These are phyloP conservation scores for Lysandra bellargus DNA, from an alignment of 2,888 invertebrate genomes.

Conservation along the genomic window DNA sequence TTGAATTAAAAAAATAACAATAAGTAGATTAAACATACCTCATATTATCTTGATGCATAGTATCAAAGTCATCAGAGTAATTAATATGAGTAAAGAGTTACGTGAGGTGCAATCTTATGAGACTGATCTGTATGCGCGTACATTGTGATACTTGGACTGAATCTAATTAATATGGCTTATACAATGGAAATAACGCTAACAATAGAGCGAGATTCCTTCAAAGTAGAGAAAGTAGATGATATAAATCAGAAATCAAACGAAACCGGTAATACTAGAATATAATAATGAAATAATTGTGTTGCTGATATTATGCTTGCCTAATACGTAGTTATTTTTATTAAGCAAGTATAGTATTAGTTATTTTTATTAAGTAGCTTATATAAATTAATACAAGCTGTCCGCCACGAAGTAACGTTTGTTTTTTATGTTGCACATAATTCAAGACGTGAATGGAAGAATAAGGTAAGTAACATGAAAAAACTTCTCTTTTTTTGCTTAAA, in stretches of 20 bases:
- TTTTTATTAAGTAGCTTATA: neutral
- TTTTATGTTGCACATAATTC: neutral
- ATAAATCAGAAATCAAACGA: constrained; percentile 8
- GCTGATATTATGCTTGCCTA: neutral
- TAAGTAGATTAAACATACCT: no score
- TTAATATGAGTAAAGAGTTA: constrained; percentile 2
- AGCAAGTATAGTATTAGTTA: neutral
- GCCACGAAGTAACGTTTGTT: neutral
- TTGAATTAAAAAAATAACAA: neutral
- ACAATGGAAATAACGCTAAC: constrained; percentile 20
- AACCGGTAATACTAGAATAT: neutral
- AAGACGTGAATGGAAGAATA: no score
- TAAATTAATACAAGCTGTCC: neutral
- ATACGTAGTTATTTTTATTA: neutral
- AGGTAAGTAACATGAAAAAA: no score
- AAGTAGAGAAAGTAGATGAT: constrained; percentile 16
- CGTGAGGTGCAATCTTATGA: constrained; percentile 11
- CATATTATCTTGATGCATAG: neutral
- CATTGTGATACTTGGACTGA: constrained; percentile 14
- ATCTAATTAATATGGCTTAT: constrained; percentile 10
- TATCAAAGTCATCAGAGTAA: neutral
- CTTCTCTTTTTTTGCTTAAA: no score
- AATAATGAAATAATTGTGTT: constrained; percentile 1
- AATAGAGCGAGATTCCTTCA: constrained; percentile 4
- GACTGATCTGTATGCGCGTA: constrained; percentile 13